phyloP scores from a whole-genome alignment of 2,113 vertebrate species.

The Serilophus lunatus region DNA sequence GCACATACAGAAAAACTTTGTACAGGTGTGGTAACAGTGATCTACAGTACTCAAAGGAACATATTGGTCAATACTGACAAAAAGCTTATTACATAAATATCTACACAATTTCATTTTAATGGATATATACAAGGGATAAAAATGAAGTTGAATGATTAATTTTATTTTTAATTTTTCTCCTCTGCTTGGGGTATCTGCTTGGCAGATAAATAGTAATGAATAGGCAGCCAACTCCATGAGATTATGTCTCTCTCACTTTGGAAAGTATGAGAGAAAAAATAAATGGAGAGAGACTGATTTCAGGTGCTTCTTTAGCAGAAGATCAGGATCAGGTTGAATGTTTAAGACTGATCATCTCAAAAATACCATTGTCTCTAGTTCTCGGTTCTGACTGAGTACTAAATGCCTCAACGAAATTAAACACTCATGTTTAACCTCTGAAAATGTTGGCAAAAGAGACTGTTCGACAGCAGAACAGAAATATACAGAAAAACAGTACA shows the following conservation, averaged over 20 bases:
- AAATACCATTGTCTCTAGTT: background rate
- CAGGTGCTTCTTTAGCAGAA: background rate
- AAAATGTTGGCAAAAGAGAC: background rate
- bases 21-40: background rate
- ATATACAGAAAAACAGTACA: background rate
- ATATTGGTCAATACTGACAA: background rate
- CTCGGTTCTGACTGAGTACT: background rate
- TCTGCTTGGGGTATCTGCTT: background rate
- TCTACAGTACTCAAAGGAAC: background rate
- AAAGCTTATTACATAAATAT: background rate
- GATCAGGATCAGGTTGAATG: background rate
- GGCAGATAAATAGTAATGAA: background rate
- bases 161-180: background rate
- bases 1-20: background rate
- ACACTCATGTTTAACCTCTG: background rate
- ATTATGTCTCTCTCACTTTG: background rate
- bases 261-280: background rate
- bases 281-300: background rate
- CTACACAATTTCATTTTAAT: background rate
- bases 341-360: background rate
- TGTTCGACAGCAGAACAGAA: background rate
- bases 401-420: background rate
- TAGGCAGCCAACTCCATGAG: background rate
- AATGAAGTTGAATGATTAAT: background rate
- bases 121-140: background rate